Evolutionary conservation across 2,797 vertebrate species (phyloP), one percentile per base, ranked within the genome.

Genomic region (Peromyscus aztecus): DNA sequence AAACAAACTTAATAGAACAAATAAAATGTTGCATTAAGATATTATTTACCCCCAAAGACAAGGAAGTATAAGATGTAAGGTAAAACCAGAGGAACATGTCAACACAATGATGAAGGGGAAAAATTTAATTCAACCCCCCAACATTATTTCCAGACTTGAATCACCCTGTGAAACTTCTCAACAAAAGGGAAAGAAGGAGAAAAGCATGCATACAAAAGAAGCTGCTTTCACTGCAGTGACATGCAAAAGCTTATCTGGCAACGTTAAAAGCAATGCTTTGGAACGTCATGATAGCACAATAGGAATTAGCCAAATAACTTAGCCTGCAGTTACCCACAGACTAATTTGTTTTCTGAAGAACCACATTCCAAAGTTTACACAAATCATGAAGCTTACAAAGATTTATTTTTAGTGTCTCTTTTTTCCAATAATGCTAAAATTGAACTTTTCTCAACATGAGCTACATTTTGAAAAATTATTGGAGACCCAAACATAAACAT

Each of bases 141-240:
- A 95, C 12, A 12, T 0, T 84, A 89, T 95, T n/a, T 3, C 77
- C 4, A 73, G 57, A 93, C 95, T 31, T 61, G 81, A 81, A 90
- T 65, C 31, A 95, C 78, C 67, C 82, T 88, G 89, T 2, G 93
- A 96, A 80, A 95, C 95, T 95, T 95, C 92, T 37, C 87, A 96
- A 89, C 84, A 97, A 97, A 97, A 91, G 83, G 69, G 92, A 97
- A 93, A 94, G 91, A 92, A 94, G 92, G 95, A 97, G 97, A 97
- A 97, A 98, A 96, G 91, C 96, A 76, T 10, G 63, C 78, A 65
- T 55, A 87, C 88, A 94, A 92, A 97, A 94, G 88, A 76, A 65
- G 75, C 3, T 84, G 29, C 76, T 94, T 82, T 92, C 95, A 97
- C 93, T 95, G 96, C 94, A 98, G 95, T 90, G 88, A 96, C 91